These are phyloP conservation scores for Tiliqua scincoides DNA, from an alignment of 2,113 vertebrate species.

Conservation along the genomic window DNA sequence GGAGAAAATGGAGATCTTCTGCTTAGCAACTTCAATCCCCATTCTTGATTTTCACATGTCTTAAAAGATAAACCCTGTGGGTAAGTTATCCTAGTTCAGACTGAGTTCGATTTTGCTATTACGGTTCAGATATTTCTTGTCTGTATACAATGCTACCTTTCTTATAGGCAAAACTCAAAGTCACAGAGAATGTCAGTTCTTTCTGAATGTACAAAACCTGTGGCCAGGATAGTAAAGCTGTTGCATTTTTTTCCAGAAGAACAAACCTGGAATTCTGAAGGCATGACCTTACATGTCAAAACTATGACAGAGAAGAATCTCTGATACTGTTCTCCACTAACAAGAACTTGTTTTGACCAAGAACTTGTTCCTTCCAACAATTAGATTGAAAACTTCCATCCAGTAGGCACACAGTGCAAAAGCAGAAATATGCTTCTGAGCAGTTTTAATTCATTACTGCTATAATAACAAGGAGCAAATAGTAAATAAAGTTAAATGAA, in stretches of 20 bases:
- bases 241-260: not conserved
- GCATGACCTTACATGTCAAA: not conserved
- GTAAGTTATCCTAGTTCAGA: not conserved
- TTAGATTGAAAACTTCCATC: not conserved
- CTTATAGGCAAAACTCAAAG: constrained; percentile 35
- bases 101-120: not conserved
- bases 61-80: not conserved
- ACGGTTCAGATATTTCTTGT: not conserved
- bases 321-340: rapidly evolving
- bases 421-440: constrained; percentile 40
- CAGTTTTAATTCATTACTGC: constrained; percentile 9
- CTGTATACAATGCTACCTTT: constrained; percentile 27
- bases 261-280: not conserved
- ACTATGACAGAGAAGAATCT: not conserved
- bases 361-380: not conserved
- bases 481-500: constrained; percentile 36
- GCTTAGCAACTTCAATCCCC: not conserved
- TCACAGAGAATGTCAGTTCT: rapidly evolving
- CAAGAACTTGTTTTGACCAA: not conserved
- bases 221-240: constrained; percentile 14
- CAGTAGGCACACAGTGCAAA: constrained; percentile 51
- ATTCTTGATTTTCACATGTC: not conserved
- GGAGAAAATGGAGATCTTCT: constrained; percentile 45
- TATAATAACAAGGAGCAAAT: not conserved
- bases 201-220: not conserved